Base-by-base conservation (phyloP, 2,113 vertebrate species). In the Sylvietta virens region DNA sequence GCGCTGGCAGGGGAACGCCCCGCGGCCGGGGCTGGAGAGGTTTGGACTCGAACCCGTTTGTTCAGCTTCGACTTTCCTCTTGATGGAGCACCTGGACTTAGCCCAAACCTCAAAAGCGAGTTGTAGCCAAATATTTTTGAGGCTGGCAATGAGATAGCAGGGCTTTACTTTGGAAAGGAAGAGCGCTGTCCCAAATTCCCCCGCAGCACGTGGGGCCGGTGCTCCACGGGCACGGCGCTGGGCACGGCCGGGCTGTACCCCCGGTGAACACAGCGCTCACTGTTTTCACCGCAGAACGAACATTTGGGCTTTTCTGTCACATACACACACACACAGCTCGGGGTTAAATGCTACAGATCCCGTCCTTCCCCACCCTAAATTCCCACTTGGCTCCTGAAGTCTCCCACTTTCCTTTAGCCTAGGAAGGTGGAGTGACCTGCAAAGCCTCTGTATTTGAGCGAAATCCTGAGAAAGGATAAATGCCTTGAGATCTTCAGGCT, bases 101-200 rank as follows among this genome's bases (percentile, higher is more conserved):
- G 12, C 85, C 96, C 98, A 97, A 97, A 93, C 97, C 97, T 97
- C 97, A 97, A 69, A 96, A 97, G 90, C 76, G 80, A 97, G 70
- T 69, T 82, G 79, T 61, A 95, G 97, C 94, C 98, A 98, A 97
- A 97, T 94, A 92, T 94, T 97, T 97, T 86, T 90, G 37, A 65
- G 78, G 92, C 91, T 97, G 96, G 97, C 97, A 97, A 97, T 93
- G 93, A 95, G 89, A 92, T 71, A 97, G 65, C 77, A 92, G 93
- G 97, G 33, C 16, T 74, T 87, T 69, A n/a, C 60, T 48, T 11
- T 15, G 4, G 10, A 50, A 66, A 21, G 27, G 67, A 81, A 69
- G 11, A 95, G 74, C 67, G 35, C 64, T 85, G 37, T 95, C 88
- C 84, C 77, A 76, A 76, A 94, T 96, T 92, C 73, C 84, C 88